Evolutionary conservation across 2,888 invertebrate genomes (phyloP), one percentile per base, ranked within the genome.

Genomic region (Eupithecia vulgata): DNA sequence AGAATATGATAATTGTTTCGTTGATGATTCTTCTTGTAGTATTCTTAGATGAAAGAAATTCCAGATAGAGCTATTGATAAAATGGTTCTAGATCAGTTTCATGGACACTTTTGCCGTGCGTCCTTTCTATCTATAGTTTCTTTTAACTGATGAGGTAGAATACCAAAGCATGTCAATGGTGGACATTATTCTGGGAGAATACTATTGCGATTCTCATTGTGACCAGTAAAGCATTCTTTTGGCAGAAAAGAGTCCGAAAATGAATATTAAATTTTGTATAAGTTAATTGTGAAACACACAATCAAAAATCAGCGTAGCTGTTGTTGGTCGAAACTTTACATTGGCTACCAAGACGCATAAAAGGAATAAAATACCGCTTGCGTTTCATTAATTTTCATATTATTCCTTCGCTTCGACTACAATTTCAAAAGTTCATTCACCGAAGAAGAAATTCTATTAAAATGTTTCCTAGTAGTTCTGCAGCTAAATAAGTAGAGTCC

Each of bases 391-490:
- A 57, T 21, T 48, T 13, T 5, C 25, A 57, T 57, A 25, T 57
- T 25, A 57, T 57, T 25, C 5, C 25, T 57, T 21, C 25, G 21
- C 62, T 64, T n/a, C 35, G n/a, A 37, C 37, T 64, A 15, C n/a
- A 35, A 64, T 37, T 64, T 37, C 12, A n/a, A n/a, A 35, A n/a
- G 62, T 64, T 64, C 62, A 65, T 65, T 40, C 65, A 65, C 65
- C 40, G 21, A 40, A 21, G 37, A 61, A 74, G 69, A 69, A 67
- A 69, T 74, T 71, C 66, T 68, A 74, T 71, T 71, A 69, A 71
- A 75, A 65, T 71, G 71, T 65, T 65, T 65, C 65, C 65, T 40
- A 42, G 65, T 65, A 35, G 8, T 34, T 64, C 21, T 64, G 62
- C 62, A 64, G 62, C 62, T 64, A 64, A 62, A 62, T 37, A 62